A percentile compares a stretch with the other conserved stretches of the same genome.
Evolutionary conservation across 2,797 vertebrate genomes (phyloP).

Genomic region (Leptatherina wallacei): DNA sequence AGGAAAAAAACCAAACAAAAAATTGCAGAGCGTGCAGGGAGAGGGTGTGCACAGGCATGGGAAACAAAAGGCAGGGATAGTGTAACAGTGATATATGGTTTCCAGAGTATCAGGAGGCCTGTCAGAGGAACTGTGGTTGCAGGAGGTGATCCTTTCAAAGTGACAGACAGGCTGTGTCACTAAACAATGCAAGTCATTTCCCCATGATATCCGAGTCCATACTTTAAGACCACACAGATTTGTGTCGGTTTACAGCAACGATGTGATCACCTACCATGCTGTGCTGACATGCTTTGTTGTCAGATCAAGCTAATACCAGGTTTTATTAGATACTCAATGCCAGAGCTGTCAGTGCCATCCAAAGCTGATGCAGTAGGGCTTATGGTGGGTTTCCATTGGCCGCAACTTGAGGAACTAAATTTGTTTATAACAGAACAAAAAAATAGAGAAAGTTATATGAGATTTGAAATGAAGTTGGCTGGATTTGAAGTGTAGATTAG

Average conservation of each 20-base stretch:
- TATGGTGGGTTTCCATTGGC: background rate
- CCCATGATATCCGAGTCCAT: slow-evolving; percentile 4
- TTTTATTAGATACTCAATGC: slow-evolving; percentile 13
- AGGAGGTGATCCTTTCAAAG: slow-evolving; percentile 26
- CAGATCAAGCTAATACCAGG: slow-evolving; percentile 3
- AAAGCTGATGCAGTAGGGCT: background rate
- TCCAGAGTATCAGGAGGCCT: slow-evolving; percentile 17
- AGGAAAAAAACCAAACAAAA: slow-evolving; percentile 33
- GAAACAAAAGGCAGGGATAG: slow-evolving; percentile 33
- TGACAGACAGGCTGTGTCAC: background rate
- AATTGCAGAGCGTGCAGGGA: background rate
- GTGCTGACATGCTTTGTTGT: slow-evolving; percentile 5
- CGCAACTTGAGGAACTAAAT: background rate
- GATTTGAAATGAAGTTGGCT: too few species aligned
- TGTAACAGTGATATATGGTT: slow-evolving; percentile 39
- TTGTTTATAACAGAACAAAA: too few species aligned
- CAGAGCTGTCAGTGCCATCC: background rate
- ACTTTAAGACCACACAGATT: background rate
- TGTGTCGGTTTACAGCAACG: slow-evolving; percentile 12
- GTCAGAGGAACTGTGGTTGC: slow-evolving; percentile 10
- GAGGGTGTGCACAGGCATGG: background rate
- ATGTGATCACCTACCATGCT: slow-evolving; percentile 9
- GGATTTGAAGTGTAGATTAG: too few species aligned
- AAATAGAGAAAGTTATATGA: too few species aligned
- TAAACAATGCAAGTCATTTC: slow-evolving; percentile 3